Conservation (phyloP, 1,140 invertebrate genomes). For the Drosophila neocordata region DNA sequence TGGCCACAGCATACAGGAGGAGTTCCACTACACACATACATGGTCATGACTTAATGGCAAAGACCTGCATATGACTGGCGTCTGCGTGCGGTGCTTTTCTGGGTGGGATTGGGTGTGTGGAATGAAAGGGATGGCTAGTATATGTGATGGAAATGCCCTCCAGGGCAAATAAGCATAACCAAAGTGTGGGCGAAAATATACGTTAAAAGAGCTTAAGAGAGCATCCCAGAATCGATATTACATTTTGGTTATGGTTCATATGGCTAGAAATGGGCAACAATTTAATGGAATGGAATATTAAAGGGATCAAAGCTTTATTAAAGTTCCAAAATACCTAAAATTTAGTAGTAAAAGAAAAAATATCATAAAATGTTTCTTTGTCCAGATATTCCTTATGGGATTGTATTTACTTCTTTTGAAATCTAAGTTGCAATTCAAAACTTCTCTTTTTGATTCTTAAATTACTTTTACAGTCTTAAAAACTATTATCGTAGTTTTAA, state of each 20-base stretch:
- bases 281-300: neutral
- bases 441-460: too few relatives aligned
- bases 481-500: too few relatives aligned
- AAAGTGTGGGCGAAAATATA: slow-evolving; percentile 25
- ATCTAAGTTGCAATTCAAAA: too few relatives aligned
- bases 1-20: slow-evolving; percentile 38
- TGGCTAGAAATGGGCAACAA: neutral
- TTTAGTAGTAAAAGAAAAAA: too few relatives aligned
- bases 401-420: too few relatives aligned
- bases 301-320: neutral
- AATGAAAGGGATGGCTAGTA: neutral
- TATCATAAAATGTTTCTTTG: too few relatives aligned
- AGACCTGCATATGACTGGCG: slow-evolving; percentile 61
- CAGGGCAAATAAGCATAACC: slow-evolving; percentile 42
- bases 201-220: slow-evolving; percentile 4
- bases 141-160: slow-evolving; percentile 60
- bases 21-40: slow-evolving; percentile 14
- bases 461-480: too few relatives aligned
- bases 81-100: slow-evolving; percentile 16
- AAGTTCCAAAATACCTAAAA: too few relatives aligned
- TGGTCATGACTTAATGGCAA: slow-evolving; percentile 65
- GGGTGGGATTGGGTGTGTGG: slow-evolving; percentile 14
- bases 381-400: too few relatives aligned
- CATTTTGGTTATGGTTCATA: slow-evolving; percentile 16
- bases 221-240: slow-evolving; percentile 28